phyloP scores from a whole-genome alignment of 2,797 vertebrate species.

The Anas capensis region DNA sequence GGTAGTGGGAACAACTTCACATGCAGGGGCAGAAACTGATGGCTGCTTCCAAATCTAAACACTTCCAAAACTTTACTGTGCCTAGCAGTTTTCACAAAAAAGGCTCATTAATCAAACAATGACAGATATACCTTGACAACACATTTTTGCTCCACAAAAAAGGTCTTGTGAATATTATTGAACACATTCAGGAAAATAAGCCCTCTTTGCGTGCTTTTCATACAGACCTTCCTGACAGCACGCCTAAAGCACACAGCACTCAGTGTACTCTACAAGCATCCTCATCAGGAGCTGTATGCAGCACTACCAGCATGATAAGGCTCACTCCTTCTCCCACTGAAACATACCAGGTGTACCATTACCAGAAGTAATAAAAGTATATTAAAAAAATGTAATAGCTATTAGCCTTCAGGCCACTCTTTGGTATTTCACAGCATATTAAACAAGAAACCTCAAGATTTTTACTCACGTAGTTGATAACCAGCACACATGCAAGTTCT shows the following conservation, averaged over 20 bases:
- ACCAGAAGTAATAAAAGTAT: background rate
- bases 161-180: background rate
- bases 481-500: background rate
- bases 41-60: background rate
- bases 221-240: background rate
- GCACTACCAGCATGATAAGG: background rate
- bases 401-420: background rate
- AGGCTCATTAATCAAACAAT: background rate
- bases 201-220: background rate
- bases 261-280: background rate
- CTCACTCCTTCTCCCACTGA: background rate
- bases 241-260: background rate
- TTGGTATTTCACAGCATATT: background rate
- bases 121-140: no score
- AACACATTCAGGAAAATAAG: background rate
- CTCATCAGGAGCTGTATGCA: background rate
- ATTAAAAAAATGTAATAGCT: background rate
- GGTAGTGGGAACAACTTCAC: background rate
- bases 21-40: background rate
- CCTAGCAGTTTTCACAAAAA: background rate
- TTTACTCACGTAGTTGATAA: background rate
- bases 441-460: background rate
- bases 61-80: background rate
- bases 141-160: background rate
- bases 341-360: background rate